Conservation (phyloP, 2,888 invertebrate species). For the Neuroscelio doddi region DNA sequence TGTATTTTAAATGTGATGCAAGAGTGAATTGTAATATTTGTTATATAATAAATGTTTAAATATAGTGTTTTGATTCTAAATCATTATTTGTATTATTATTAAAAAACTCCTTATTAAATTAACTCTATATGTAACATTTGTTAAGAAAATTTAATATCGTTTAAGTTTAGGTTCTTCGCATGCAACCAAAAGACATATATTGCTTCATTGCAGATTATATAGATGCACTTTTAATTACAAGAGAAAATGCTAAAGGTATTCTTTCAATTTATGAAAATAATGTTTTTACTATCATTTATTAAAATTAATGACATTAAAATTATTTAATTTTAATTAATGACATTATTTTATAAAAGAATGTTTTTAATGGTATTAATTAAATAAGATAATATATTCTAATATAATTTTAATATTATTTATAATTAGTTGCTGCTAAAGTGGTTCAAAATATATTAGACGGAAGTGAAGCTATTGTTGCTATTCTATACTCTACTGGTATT, state of each 20-base stretch:
- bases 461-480: slow-evolving; percentile 60
- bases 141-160: slow-evolving; percentile 1
- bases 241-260: slow-evolving; percentile 74
- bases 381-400: too few species aligned
- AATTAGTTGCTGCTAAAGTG: slow-evolving; percentile 61
- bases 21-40: too few species aligned
- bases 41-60: slow-evolving; percentile 9
- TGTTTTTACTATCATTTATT: too few species aligned
- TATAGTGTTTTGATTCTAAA: slow-evolving; percentile 5
- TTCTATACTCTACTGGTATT: slow-evolving; percentile 59
- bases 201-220: slow-evolving; percentile 81
- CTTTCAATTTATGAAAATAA: background rate
- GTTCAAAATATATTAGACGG: slow-evolving; percentile 59
- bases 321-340: too few species aligned
- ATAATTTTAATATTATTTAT: too few species aligned
- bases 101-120: slow-evolving; percentile 4
- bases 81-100: slow-evolving; percentile 10
- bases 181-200: slow-evolving; percentile 78
- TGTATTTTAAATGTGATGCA: too few species aligned
- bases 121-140: background rate
- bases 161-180: slow-evolving; percentile 76
- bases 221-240: slow-evolving; percentile 77
- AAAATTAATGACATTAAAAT: too few species aligned
- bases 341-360: too few species aligned
- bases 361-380: background rate